These are phyloP conservation scores for Ormyrus thymus DNA, from an alignment of 2,888 invertebrate species.

Conservation along the genomic window DNA sequence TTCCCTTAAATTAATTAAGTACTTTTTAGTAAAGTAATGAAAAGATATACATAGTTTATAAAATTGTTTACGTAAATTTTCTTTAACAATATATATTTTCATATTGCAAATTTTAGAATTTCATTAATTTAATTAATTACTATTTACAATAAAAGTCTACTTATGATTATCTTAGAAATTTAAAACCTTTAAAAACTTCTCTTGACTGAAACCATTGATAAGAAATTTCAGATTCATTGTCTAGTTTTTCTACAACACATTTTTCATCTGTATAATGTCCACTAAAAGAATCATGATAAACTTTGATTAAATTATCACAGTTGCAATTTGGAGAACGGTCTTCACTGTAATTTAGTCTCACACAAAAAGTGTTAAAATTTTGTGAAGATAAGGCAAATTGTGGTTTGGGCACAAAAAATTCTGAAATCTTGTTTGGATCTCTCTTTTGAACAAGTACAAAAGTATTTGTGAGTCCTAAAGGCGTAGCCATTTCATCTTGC, in stretches of 20 bases:
- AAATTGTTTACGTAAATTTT: constrained; percentile 36
- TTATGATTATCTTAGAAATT: constrained; percentile 66
- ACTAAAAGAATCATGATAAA: constrained; percentile 64
- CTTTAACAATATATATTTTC: constrained; percentile 28
- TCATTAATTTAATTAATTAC: not conserved
- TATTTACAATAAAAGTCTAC: constrained; percentile 3
- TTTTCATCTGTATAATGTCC: constrained; percentile 51
- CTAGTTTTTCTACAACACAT: constrained; percentile 42
- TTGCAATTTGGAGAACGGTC: constrained; percentile 59
- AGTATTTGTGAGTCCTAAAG: constrained; percentile 71
- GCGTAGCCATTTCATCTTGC: constrained; percentile 68
- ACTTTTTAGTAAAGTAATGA: constrained; percentile 45
- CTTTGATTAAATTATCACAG: constrained; percentile 64
- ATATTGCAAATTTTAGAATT: constrained; percentile 25
- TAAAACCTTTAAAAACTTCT: constrained; percentile 71
- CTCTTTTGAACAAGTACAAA: constrained; percentile 71
- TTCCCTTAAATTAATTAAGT: constrained; percentile 26
- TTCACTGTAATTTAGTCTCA: constrained; percentile 64
- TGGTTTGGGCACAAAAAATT: constrained; percentile 71
- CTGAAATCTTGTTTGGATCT: constrained; percentile 65
- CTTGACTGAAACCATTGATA: constrained; percentile 72
- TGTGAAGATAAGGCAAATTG: constrained; percentile 62
- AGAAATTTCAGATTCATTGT: constrained; percentile 48
- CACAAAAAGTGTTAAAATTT: constrained; percentile 61
- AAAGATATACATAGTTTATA: constrained; percentile 29